phyloP scores from a whole-genome alignment of 1,140 invertebrate genomes.

The Bombus ignitus region DNA sequence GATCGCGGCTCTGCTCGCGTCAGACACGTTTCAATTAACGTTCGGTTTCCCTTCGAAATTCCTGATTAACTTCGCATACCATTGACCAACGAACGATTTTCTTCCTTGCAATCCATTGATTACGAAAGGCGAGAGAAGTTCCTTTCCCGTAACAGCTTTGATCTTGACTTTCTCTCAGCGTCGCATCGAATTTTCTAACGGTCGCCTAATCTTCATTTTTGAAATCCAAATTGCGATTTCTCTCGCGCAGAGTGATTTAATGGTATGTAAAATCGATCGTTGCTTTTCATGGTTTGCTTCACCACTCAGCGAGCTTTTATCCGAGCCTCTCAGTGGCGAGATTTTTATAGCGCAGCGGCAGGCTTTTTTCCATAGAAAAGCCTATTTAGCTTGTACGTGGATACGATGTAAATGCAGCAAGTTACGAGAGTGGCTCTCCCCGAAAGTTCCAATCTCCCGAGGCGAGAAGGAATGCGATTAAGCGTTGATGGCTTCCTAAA shows the following conservation, averaged over 20 bases:
- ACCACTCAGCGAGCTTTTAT: not conserved
- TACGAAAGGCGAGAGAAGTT: not conserved
- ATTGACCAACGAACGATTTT: not conserved
- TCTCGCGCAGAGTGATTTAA: not conserved
- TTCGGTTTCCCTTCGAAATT: not conserved
- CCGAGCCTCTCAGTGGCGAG: too few species aligned
- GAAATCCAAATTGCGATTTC: not conserved
- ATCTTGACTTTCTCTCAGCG: not conserved
- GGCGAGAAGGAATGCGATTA: conserved; percentile 81
- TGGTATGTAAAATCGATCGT: conserved; percentile 1
- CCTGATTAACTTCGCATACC: conserved; percentile 20
- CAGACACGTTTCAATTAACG: conserved; percentile 42
- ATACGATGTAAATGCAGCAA: conserved; percentile 45
- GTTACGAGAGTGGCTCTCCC: conserved; percentile 28
- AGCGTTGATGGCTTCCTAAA: conserved; percentile 83
- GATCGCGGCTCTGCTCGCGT: not conserved
- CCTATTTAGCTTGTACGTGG: conserved; percentile 36
- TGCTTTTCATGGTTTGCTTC: not conserved
- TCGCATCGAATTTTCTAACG: not conserved
- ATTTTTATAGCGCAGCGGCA: not conserved
- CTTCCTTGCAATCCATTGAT: not conserved
- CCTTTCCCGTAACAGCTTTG: not conserved
- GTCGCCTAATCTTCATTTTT: not conserved
- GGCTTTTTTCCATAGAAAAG: conserved; percentile 7
- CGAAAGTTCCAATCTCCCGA: conserved; percentile 77